Base-by-base conservation (phyloP, 2,888 invertebrate species). In the Melanchra persicariae region DNA sequence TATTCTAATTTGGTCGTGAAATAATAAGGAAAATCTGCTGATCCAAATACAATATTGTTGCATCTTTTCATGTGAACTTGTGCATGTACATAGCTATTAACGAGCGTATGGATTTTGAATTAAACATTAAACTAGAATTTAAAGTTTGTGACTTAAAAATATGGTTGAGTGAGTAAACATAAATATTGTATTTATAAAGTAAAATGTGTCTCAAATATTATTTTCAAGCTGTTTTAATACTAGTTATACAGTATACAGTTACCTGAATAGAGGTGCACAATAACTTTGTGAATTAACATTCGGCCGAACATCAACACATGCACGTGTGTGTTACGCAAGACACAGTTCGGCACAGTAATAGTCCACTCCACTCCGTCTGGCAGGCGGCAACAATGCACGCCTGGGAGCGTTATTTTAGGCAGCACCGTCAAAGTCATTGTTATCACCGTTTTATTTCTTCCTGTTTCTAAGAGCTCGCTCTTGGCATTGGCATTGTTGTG, bases 391-490 rank as follows among this genome's bases (percentile, higher is more conserved):
- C 88, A 84, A 83, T 87, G 86, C 90, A 87, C 88, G 92, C 92
- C 94, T 92, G 93, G 92, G 92, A 91, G 88, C 87, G 92, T 92
- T 95, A 95, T 95, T 95, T 95, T 92, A 74, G 93, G 93, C 90
- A 84, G 89, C 91, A 90, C 88, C 89, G 87, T 86, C 90, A 90
- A 87, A 91, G 88, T 88, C 89, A 90, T 91, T 90, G 91, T 92
- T 92, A 93, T 92, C 90, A 88, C 85, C 85, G 87, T 89, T 90
- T 90, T 90, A 90, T 91, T 91, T 91, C 92, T 94, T 94, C 92
- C 92, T 93, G 92, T 89, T 92, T 91, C 88, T 87, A 77, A 82
- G 86, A 88, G 88, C 88, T 87, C 84, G 92, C 86, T 91, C 93
- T 94, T 94, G 94, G 93, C 94, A 93, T 89, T 94, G 95, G 89